A percentile compares a stretch with the other conserved stretches of the same genome.
These are phyloP conservation scores for Ceratotherium simum DNA, from an alignment of 2,113 vertebrate species.

Conservation along the genomic window DNA sequence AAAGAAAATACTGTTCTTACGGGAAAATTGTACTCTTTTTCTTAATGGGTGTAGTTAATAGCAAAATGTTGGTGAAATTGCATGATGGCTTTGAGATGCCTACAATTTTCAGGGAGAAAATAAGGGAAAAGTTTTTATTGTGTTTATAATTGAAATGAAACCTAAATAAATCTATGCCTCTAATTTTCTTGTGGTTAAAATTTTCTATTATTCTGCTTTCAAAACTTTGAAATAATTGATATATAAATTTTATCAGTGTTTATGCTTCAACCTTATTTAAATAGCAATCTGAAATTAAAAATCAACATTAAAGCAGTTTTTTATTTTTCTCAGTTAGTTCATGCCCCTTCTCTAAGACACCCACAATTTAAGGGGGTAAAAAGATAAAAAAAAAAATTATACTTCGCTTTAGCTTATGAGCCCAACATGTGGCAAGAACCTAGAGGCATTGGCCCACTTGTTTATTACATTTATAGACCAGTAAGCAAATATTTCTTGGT, in stretches of 20 bases:
- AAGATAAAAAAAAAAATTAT: not conserved
- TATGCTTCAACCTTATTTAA: not conserved
- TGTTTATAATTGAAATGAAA: constrained; percentile 34
- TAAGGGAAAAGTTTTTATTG: not conserved
- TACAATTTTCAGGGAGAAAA: not conserved
- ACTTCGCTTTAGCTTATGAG: not conserved
- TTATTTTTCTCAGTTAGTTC: not conserved
- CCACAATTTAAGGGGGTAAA: not conserved
- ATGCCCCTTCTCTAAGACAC: not conserved
- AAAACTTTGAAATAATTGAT: not conserved
- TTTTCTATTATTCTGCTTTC: not conserved
- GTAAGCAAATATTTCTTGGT: not conserved
- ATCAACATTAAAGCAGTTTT: not conserved
- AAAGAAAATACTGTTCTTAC: not conserved
- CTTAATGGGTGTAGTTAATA: not conserved
- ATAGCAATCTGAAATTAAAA: not conserved
- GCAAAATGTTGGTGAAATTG: not conserved
- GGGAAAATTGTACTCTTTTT: not conserved
- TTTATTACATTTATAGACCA: not conserved
- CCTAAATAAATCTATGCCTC: not conserved
- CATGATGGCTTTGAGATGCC: not conserved
- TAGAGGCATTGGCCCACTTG: not conserved
- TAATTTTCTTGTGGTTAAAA: not conserved
- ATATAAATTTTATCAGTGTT: not conserved
- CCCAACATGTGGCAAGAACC: not conserved